phyloP scores from a whole-genome alignment of 2,888 invertebrate genomes.

The Rhagium mordax region DNA sequence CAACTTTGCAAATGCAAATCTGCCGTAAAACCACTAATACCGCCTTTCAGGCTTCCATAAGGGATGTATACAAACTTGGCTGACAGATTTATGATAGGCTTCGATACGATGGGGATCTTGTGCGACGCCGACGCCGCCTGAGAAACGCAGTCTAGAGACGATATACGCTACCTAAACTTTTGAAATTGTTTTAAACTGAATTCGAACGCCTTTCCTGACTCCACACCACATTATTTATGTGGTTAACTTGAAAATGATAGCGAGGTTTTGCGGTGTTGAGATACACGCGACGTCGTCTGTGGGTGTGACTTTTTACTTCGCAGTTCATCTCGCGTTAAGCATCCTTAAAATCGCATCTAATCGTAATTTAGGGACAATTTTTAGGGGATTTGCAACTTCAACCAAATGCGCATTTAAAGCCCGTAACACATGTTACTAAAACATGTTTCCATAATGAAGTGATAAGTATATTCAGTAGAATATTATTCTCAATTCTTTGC shows the following conservation, averaged over 20 bases:
- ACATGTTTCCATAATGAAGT: background rate
- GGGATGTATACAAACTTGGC: conserved; percentile 61
- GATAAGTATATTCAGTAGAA: background rate
- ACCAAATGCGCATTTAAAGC: background rate
- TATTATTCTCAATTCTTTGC: background rate
- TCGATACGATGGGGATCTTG: conserved; percentile 53
- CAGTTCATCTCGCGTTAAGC: conserved; percentile 8
- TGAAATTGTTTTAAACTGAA: conserved; percentile 52
- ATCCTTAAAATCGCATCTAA: conserved; percentile 5
- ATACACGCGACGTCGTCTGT: conserved; percentile 18
- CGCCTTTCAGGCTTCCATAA: conserved; percentile 61
- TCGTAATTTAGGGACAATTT: conserved; percentile 2
- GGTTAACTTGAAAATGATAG: conserved; percentile 39
- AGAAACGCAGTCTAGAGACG: conserved; percentile 6
- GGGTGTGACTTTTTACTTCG: conserved; percentile 14
- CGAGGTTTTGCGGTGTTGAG: conserved; percentile 25
- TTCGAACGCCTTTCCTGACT: conserved; percentile 40
- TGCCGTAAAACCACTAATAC: conserved; percentile 67
- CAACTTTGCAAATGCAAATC: conserved; percentile 67
- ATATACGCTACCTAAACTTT: conserved; percentile 21
- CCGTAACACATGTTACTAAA: background rate
- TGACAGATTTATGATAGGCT: conserved; percentile 66
- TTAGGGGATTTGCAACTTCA: conserved; percentile 2
- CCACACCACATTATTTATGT: conserved; percentile 40
- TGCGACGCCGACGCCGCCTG: background rate